Percentiles rank a stretch among this genome's conserved stretches.
Evolutionary conservation across 2,113 vertebrate species (phyloP).

Genomic region (Lonchura striata): DNA sequence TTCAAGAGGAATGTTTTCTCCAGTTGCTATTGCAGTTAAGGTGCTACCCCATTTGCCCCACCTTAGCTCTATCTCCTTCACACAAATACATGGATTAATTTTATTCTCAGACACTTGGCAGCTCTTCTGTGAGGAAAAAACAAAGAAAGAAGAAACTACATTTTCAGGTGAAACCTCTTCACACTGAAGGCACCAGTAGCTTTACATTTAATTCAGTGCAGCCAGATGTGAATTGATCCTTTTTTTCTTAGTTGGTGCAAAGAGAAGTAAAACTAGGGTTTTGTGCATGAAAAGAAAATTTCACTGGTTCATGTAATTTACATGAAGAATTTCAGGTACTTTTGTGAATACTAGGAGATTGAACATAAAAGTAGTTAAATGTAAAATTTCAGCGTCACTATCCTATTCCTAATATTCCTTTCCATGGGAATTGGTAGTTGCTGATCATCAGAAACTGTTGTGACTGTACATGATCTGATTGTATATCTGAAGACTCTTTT

Average conservation of each 20-base stretch:
- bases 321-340: background rate
- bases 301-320: background rate
- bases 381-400: background rate
- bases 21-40: background rate
- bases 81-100: background rate
- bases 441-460: background rate
- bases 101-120: background rate
- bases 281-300: background rate
- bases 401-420: background rate
- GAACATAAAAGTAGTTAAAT: background rate
- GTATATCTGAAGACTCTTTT: background rate
- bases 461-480: background rate
- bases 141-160: background rate
- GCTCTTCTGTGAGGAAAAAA: background rate
- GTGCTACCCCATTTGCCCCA: background rate
- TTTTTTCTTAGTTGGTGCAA: background rate
- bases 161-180: background rate
- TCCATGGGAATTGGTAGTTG: background rate
- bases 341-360: background rate
- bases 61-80: background rate
- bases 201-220: background rate
- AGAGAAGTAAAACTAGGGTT: background rate
- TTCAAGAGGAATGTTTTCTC: background rate
- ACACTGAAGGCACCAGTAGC: background rate
- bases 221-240: background rate